These are phyloP conservation scores for Semicossyphus pulcher DNA, from an alignment of 2,113 vertebrate species.

Conservation along the genomic window DNA sequence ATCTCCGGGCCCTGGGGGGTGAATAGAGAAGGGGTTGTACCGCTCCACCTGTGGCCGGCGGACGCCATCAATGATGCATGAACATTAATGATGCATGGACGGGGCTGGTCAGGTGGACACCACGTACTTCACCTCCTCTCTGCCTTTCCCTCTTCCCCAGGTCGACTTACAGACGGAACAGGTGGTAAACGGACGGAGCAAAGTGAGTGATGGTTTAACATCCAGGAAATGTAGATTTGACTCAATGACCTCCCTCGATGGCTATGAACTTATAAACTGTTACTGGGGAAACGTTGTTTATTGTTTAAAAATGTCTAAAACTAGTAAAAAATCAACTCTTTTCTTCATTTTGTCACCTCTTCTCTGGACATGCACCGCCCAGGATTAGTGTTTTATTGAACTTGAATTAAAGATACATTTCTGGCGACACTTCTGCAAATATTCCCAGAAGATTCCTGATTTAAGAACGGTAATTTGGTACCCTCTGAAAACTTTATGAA, in stretches of 20 bases:
- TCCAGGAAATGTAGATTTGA: neutral
- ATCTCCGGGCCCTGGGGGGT: slow-evolving; percentile 8
- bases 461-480: no score
- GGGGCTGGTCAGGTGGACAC: slow-evolving; percentile 64
- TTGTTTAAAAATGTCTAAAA: no score
- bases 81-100: slow-evolving; percentile 78
- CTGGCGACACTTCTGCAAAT: no score
- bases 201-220: neutral
- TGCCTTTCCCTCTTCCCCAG: slow-evolving; percentile 43
- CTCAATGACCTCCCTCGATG: neutral
- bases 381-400: no score
- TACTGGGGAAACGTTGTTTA: neutral
- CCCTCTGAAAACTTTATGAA: no score
- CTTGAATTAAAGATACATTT: no score
- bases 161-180: slow-evolving; percentile 69
- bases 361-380: no score
- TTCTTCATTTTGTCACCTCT: no score
- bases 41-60: slow-evolving; percentile 45
- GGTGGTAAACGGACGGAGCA: slow-evolving; percentile 20
- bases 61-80: slow-evolving; percentile 78
- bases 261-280: neutral
- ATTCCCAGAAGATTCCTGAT: no score
- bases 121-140: slow-evolving; percentile 33
- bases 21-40: slow-evolving; percentile 16
- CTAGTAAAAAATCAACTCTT: no score